Evolutionary conservation across 2,113 vertebrate genomes (phyloP), one percentile per base, ranked within the genome.

Genomic region (Cricetomys ansorgei): DNA sequence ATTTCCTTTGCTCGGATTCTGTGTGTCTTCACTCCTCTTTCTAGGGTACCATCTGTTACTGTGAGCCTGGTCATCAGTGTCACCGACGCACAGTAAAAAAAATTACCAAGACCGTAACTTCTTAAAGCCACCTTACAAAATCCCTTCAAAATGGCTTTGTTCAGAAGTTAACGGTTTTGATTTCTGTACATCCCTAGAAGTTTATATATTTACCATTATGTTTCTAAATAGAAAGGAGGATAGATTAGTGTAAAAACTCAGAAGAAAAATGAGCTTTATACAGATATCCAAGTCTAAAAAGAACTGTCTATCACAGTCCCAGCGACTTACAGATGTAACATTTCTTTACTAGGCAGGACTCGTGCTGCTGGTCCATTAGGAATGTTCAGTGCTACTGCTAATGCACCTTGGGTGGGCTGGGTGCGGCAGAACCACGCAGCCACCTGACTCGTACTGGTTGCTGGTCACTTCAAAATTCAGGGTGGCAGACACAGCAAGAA

Each of bases 261-360:
- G 37, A 92, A 83, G 29, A 94, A 95, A 94, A 12, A 70, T 69
- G n/a, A 96, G 62, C 76, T 96, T 67, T 88, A 81, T 59, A 88
- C 2, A 95, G 90, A 88, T 48, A 65, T 40, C 40, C 91, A 95
- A 95, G 70, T 62, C 53, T 40, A 83, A 80, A 95, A 94, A 53
- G 48, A 70, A 81, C n/a, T 83, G 93, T 96, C 34, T 70, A 90
- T 11, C 16, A 73, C 53, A 57, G 23, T 95, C 93, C 72, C 91
- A 96, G 93, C 87, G n/a, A 31, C 17, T 62, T 73, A 37, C 65
- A 96, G 75, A 85, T 53, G 89, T 69, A 95, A 92, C n/a, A n/a
- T n/a, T n/a, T n/a, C n/a, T n/a, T n/a, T n/a, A n/a, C n/a, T n/a
- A n/a, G n/a, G n/a, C n/a, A n/a, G n/a, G n/a, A n/a, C n/a, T n/a